Evolutionary conservation across 2,797 vertebrate species (phyloP).

Genomic region (Hemitrygon akajei): DNA sequence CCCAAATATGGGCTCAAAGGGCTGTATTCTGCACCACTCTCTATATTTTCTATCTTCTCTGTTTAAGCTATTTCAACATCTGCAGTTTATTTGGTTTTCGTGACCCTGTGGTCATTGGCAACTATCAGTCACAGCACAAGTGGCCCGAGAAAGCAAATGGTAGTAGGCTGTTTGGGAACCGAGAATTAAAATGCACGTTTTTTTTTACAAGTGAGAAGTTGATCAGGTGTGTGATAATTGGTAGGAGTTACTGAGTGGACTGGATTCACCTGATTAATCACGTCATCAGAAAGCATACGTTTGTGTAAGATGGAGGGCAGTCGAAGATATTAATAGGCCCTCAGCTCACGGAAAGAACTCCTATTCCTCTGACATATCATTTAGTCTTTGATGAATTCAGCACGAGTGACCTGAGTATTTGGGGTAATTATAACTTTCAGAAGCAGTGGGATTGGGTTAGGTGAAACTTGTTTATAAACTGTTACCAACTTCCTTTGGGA

Average conservation of each 20-base stretch:
- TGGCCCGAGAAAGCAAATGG: background rate
- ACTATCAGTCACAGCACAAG: no score
- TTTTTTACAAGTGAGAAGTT: background rate
- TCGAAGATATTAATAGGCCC: background rate
- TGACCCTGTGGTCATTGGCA: background rate
- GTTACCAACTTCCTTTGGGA: no score
- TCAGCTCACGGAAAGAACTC: background rate
- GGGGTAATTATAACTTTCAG: no score
- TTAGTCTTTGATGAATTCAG: background rate
- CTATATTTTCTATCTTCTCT: background rate
- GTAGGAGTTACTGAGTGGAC: background rate
- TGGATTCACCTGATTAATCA: background rate
- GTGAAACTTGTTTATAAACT: no score
- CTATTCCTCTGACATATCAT: background rate
- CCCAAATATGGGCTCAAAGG: background rate
- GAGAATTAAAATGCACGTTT: no score
- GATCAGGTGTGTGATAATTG: background rate
- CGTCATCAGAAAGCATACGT: background rate
- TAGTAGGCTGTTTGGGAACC: background rate
- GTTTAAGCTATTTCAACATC: no score
- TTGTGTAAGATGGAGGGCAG: no score
- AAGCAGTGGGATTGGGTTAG: no score
- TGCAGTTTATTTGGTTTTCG: no score
- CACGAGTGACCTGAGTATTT: background rate
- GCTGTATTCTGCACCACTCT: background rate